These are phyloP conservation scores for Laticauda laticaudata DNA, from an alignment of 2,113 vertebrate species.

Conservation along the genomic window DNA sequence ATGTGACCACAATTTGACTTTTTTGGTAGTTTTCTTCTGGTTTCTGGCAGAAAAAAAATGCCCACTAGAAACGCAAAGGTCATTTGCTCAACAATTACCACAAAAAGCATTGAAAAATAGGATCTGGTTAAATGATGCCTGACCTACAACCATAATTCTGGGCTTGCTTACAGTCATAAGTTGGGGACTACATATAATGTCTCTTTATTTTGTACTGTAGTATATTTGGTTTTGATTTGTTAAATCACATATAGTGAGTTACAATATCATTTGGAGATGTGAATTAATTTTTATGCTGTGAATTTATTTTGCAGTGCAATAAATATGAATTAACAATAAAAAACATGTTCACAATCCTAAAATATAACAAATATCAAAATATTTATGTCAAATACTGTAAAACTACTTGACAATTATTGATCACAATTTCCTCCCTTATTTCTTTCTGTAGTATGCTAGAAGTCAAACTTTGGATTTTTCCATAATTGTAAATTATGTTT, in stretches of 20 bases:
- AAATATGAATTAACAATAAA: not conserved
- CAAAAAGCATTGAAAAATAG: not conserved
- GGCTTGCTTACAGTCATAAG: not conserved
- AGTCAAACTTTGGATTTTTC: conserved; percentile 13
- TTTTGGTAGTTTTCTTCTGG: not conserved
- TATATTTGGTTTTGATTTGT: not conserved
- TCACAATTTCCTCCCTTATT: not conserved
- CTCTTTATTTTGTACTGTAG: not conserved
- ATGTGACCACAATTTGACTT: not conserved
- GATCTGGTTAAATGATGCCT: not conserved
- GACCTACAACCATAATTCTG: not conserved
- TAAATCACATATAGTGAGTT: not conserved
- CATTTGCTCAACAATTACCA: not conserved
- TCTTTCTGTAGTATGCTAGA: conserved; percentile 7
- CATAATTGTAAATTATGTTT: not conserved
- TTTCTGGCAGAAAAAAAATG: not conserved
- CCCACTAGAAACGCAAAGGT: not conserved
- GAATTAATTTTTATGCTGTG: not conserved
- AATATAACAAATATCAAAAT: conserved; percentile 37
- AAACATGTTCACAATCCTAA: conserved; percentile 17
- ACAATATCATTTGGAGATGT: not conserved
- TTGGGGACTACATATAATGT: not conserved
- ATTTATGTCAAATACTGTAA: conserved; percentile 30
- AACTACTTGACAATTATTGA: conserved; percentile 34
- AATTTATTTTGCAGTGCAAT: not conserved